Conservation (phyloP, 2,888 invertebrate species). For the Epicampocera succincta region DNA sequence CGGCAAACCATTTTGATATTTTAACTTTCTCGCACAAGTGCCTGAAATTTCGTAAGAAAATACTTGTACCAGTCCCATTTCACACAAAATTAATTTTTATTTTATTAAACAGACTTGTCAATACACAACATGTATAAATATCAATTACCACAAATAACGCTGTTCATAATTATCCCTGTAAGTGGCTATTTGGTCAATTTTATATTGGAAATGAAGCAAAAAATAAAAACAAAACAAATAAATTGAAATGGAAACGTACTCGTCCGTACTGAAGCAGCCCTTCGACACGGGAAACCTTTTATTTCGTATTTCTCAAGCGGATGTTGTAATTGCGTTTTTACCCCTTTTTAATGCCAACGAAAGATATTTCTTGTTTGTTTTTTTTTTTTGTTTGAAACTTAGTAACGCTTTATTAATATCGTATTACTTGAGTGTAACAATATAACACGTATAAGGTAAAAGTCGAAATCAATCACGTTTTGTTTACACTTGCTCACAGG, state of each 20-base stretch:
- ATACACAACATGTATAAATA: constrained; percentile 48
- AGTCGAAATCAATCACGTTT: constrained; percentile 53
- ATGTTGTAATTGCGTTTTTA: constrained; percentile 57
- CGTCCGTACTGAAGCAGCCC: constrained; percentile 39
- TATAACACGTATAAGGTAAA: constrained; percentile 21
- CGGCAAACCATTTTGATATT: not conserved
- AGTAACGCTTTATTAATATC: constrained; percentile 64
- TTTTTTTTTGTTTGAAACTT: constrained; percentile 19
- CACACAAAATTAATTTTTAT: constrained; percentile 64
- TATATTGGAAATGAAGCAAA: constrained; percentile 27
- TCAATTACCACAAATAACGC: constrained; percentile 64
- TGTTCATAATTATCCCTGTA: constrained; percentile 61
- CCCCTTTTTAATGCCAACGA: constrained; percentile 17
- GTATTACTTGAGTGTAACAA: constrained; percentile 51
- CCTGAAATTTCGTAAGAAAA: not conserved
- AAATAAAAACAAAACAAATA: constrained; percentile 23
- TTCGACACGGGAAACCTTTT: constrained; percentile 54
- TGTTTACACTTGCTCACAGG: constrained; percentile 1
- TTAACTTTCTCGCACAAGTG: constrained; percentile 35
- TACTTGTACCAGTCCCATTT: constrained; percentile 44
- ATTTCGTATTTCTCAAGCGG: constrained; percentile 44
- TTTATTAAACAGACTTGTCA: constrained; percentile 55
- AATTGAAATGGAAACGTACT: constrained; percentile 27
- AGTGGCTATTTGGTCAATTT: constrained; percentile 60
- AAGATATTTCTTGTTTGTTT: constrained; percentile 28